Base-by-base conservation (phyloP, 2,113 vertebrate genomes). In the Hypocryptadius cinnamomeus region DNA sequence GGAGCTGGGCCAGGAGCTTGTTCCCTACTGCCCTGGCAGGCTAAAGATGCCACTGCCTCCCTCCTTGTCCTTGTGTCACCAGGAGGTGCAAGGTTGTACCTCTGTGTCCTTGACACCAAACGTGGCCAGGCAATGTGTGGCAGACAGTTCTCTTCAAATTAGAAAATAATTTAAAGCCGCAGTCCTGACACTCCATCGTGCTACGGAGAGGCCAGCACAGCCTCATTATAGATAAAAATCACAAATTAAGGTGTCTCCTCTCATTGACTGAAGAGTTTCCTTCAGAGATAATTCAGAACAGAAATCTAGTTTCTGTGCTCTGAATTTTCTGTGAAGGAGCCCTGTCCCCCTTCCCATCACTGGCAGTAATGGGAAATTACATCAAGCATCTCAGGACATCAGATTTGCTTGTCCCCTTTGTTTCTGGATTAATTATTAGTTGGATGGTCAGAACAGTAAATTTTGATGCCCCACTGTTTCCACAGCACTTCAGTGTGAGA, bases 111-210 rank as follows among this genome's bases (percentile, higher is more conserved):
- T 8, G 1, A 14, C 39, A n/a, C 33, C 56, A 19, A 25, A 13
- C 1, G 1, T 5, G 10, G 25, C 23, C 70, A 66, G 51, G n/a
- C 33, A 21, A 45, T 0, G 2, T 1, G 8, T 13, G 37, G 15
- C 70, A n/a, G n/a, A n/a, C n/a, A 65, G 13, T 57, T 79, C 30
- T 1, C 54, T 61, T 51, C 37, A 42, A 79, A 79, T 30, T 10
- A 40, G 28, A 28, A 72, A 68, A 47, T 14, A 78, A 94, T 77
- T 60, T 57, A 76, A 68, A 83, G 40, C 59, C 48, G 18, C n/a
- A 31, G 24, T 12, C 53, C 50, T 19, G 63, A 27, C 24, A 9
- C 28, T 64, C 85, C 73, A 1, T 30, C n/a, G 2, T 3, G 10
- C 25, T 23, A 11, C 8, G 24, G 57, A 11, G 31, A 72, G n/a